Percentiles rank a stretch among this genome's conserved stretches.
Evolutionary conservation across 2,797 vertebrate genomes (phyloP).

Genomic region (Geotrypetes seraphini): DNA sequence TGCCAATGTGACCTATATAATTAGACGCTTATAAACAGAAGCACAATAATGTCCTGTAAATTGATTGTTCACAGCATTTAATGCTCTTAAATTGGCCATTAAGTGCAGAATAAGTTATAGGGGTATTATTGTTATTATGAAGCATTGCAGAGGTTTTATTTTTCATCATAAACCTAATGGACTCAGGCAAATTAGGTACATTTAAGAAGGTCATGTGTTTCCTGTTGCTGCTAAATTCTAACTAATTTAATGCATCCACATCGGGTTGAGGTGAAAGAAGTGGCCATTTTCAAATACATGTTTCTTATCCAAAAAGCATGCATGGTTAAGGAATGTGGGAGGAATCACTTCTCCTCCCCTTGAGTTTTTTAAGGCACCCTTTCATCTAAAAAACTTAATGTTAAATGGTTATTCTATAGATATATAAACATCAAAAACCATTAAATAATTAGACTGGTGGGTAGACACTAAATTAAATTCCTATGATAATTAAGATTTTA

Average conservation of each 20-base stretch:
- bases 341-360: too few relatives aligned
- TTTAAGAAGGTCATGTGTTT: constrained; percentile 31
- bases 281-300: too few relatives aligned
- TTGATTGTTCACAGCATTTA: constrained; percentile 45
- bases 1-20: constrained; percentile 39
- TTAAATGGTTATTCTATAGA: too few relatives aligned
- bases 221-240: constrained; percentile 19
- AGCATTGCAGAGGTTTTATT: constrained; percentile 41
- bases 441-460: too few relatives aligned
- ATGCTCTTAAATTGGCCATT: constrained; percentile 44
- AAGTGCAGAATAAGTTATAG: constrained; percentile 34
- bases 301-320: too few relatives aligned
- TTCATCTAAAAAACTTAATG: too few relatives aligned
- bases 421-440: too few relatives aligned
- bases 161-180: constrained; percentile 36
- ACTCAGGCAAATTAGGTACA: constrained; percentile 30
- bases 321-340: too few relatives aligned
- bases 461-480: too few relatives aligned
- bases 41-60: constrained; percentile 31
- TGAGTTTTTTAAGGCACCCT: too few relatives aligned
- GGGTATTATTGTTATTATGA: constrained; percentile 37
- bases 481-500: too few relatives aligned
- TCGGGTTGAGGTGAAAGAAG: too few relatives aligned
- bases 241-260: constrained; percentile 15
- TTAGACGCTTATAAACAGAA: constrained; percentile 40